These are phyloP conservation scores for Odobenus rosmarus DNA, from an alignment of 2,113 vertebrate species.

Conservation along the genomic window DNA sequence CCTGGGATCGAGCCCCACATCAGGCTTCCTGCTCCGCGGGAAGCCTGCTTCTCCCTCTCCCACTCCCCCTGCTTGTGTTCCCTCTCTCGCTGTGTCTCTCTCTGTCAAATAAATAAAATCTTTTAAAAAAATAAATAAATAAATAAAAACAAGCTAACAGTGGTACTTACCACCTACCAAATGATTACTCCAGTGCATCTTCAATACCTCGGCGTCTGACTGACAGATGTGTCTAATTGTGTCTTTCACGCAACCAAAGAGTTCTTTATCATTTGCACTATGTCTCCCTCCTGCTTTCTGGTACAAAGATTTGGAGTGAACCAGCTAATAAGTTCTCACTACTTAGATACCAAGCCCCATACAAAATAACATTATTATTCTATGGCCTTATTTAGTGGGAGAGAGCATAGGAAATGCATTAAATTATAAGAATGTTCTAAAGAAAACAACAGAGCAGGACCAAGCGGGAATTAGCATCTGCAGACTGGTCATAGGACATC, in stretches of 20 bases:
- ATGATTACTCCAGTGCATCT: not conserved
- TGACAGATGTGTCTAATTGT: not conserved
- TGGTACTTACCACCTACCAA: not conserved
- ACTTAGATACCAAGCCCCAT: not conserved
- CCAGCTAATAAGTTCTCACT: not conserved
- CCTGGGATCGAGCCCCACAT: no score
- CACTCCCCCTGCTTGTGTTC: no score
- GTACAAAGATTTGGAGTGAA: conserved; percentile 2
- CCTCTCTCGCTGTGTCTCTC: no score
- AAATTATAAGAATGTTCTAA: not conserved
- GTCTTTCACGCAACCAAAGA: not conserved
- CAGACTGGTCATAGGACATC: not conserved
- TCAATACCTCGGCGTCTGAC: not conserved
- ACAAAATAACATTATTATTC: not conserved
- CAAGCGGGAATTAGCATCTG: not conserved
- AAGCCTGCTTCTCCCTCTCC: no score
- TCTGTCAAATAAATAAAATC: no score
- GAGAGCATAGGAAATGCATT: not conserved
- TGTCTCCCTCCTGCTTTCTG: not conserved
- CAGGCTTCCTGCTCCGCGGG: no score
- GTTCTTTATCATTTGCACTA: not conserved
- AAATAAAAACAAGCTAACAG: not conserved
- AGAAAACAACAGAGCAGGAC: not conserved
- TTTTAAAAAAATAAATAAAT: no score
- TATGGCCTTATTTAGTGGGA: not conserved